Evolutionary conservation across 2,113 vertebrate genomes (phyloP), one percentile per base, ranked within the genome.

Genomic region (Aythya baeri): DNA sequence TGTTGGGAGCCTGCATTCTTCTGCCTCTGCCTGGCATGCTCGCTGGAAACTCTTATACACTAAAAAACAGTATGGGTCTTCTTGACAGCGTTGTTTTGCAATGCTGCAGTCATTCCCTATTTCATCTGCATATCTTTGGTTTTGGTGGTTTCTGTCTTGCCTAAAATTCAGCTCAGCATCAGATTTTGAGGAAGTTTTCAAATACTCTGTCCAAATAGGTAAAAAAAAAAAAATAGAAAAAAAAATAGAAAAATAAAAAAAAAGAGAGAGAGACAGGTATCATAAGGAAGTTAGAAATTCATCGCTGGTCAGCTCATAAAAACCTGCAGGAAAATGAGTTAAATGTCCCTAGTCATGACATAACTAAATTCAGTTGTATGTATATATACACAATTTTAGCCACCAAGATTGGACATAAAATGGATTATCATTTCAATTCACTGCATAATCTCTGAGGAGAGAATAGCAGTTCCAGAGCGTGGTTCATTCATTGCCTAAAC

Each of bases 1-100:
- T 82, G 2, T 8, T 4, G 13, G 65, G 43, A 36, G 26, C 55
- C 66, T 50, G 85, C 98, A 98, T n/a, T 77, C 68, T 16, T 34
- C 74, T 8, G 50, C n/a, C 1, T 88, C 71, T 14, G 23, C 77
- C 67, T 29, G 74, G 75, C 98, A 98, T 0, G 23, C 68, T 78
- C 32, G 67, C 91, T 94, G 97, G 92, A 98, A 98, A 74, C 81
- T 94, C 88, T 96, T 36, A 22, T 94, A 96, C 4, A 46, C n/a
- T 6, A 49, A 55, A 15, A 65, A 59, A 25, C 98, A 98, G 23
- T 67, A 32, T 11, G 81, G 55, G 59, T 97, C 92, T 59, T 90
- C 61, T 61, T 20, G 93, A 57, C 98, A 98, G 41, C 7, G 27
- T 13, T 16, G 87, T 18, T n/a, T 91, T 8, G 97, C 97, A 3